Conservation (phyloP, 1,140 invertebrate species). For the Drosophila kepulauana region DNA sequence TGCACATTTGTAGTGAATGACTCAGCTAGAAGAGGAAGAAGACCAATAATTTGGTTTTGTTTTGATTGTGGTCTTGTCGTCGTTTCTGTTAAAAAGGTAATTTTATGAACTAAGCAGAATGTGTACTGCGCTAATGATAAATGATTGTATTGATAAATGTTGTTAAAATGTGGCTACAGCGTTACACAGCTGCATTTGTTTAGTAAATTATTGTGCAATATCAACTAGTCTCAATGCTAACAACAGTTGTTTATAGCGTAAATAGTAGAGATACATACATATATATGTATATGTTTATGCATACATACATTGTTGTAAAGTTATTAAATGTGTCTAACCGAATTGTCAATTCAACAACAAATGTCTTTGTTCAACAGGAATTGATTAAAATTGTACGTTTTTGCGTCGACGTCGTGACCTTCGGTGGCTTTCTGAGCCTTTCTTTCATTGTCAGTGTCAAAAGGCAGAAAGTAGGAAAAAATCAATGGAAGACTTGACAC, state of each 20-base stretch:
- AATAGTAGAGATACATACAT: no score
- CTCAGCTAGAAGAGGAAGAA: constrained; percentile 27
- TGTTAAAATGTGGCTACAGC: background rate
- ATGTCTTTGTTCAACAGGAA: constrained; percentile 28
- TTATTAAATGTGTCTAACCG: background rate
- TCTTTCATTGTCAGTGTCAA: constrained; percentile 65
- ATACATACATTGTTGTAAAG: background rate
- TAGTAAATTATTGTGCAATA: constrained; percentile 36
- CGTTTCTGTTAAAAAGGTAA: constrained; percentile 26
- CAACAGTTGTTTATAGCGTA: background rate
- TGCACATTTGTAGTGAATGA: background rate
- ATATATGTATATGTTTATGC: background rate
- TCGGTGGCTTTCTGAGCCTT: constrained; percentile 41
- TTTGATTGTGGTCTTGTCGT: constrained; percentile 45
- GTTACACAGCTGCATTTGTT: background rate
- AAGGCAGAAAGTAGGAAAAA: constrained; percentile 58
- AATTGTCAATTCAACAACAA: constrained; percentile 8
- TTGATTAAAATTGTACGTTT: constrained; percentile 18
- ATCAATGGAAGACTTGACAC: constrained; percentile 83
- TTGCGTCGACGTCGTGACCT: constrained; percentile 56
- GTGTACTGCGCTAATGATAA: background rate
- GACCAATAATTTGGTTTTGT: constrained; percentile 37
- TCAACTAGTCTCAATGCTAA: constrained; percentile 1
- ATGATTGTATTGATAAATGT: background rate
- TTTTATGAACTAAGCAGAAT: background rate